A percentile compares a stretch with the other conserved stretches of the same genome.
Evolutionary conservation across 1,140 invertebrate species (phyloP).

Genomic region (Melipona quadrifasciata): DNA sequence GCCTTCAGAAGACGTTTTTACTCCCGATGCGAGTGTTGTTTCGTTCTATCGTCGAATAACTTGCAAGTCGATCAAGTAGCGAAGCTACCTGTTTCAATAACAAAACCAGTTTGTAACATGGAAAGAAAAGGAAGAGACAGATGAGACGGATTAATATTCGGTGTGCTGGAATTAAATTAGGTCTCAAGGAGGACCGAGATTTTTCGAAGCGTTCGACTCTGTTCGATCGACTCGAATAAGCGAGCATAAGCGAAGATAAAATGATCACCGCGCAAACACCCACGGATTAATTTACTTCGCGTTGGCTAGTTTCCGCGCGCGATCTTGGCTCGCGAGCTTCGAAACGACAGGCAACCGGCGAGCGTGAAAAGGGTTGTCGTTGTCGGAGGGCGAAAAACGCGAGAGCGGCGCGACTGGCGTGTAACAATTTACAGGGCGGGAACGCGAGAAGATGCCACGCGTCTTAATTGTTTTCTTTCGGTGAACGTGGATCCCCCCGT

Average conservation of each 20-base stretch:
- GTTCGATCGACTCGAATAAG: conserved; percentile 12
- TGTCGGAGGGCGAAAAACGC: background rate
- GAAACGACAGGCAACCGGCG: background rate
- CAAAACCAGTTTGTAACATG: no score
- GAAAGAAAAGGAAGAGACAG: background rate
- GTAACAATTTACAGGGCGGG: conserved; percentile 23
- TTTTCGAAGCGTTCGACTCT: conserved; percentile 16
- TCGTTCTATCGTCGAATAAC: background rate
- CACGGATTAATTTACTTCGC: conserved; percentile 22
- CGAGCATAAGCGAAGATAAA: no score
- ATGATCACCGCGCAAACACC: no score
- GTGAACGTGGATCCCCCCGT: no score
- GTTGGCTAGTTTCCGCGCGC: background rate
- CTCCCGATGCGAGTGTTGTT: background rate
- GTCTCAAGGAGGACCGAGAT: background rate
- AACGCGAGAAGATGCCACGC: conserved; percentile 46
- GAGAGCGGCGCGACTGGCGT: no score
- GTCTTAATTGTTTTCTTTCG: conserved; percentile 56
- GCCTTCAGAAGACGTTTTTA: background rate
- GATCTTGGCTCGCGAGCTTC: background rate
- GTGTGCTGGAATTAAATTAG: background rate
- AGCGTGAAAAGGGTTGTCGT: background rate
- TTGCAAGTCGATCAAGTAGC: no score
- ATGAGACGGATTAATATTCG: background rate
- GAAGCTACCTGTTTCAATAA: no score